Evolutionary conservation across 2,113 vertebrate species (phyloP).

Genomic region (Dryoscopus gambensis): DNA sequence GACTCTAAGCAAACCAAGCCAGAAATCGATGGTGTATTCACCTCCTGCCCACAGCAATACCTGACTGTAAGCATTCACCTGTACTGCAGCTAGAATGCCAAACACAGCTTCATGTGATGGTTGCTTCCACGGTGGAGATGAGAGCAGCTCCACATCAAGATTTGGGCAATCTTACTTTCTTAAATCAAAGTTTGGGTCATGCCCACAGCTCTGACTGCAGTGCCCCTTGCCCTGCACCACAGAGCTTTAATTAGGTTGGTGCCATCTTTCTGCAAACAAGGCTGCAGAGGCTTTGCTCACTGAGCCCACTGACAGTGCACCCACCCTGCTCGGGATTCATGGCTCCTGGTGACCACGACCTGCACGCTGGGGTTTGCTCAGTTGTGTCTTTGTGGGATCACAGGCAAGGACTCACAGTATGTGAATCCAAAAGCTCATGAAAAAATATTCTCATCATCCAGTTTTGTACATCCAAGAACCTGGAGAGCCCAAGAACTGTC

Average conservation of each 20-base stretch:
- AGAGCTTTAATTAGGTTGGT: neutral
- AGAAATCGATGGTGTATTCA: neutral
- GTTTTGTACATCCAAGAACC: neutral
- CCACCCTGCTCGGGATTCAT: neutral
- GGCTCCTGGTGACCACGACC: neutral
- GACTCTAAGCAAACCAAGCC: neutral
- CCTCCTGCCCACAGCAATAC: neutral
- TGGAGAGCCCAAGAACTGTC: neutral
- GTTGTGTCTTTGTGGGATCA: neutral
- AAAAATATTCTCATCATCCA: neutral
- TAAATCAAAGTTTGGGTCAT: neutral
- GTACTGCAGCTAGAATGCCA: neutral
- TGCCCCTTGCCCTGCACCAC: neutral
- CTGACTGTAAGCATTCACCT: neutral
- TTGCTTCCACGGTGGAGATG: neutral
- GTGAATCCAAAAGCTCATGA: neutral
- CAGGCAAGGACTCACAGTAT: neutral
- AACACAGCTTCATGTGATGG: neutral
- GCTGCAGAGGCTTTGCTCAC: neutral
- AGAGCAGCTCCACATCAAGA: neutral
- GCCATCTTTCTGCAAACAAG: neutral
- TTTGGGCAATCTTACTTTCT: neutral
- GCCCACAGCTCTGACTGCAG: neutral
- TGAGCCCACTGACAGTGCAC: accelerated
- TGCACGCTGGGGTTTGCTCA: neutral